Base-by-base conservation (phyloP, 1,140 invertebrate species). In the Tenebrio molitor region DNA sequence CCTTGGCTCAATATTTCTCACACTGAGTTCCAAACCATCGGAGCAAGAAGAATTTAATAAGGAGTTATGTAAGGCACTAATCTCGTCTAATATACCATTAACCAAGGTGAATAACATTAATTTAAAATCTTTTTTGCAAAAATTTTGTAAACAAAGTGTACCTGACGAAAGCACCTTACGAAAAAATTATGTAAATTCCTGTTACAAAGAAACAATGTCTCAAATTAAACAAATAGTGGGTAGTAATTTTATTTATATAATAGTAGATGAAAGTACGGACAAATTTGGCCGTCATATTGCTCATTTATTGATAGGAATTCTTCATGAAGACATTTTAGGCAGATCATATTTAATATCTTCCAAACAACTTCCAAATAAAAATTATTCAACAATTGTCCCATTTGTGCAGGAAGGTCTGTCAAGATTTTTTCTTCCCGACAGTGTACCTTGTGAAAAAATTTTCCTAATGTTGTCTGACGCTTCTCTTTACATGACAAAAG, bases 401-500 rank as follows among this genome's bases (percentile, higher is more conserved):
- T 73, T 73, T 44, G 34, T 69, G 58, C 33, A 69, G 29, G 33
- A 73, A 39, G 46, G 46, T 23, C 50, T 58, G 62, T 15, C 65
- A 44, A 34, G 68, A 21, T 39, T 73, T 73, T 58, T 53, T 72
- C n/a, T 68, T 15, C 63, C 63, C 46, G 16, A 44, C 7, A 16
- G 10, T 29, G 42, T 33, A 6, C 62, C 29, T 21, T 1, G 6
- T 14, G 72, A 79, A 64, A 69, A 73, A 76, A 50, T 78, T 53
- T 70, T 74, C 58, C 36, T 80, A 12, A 74, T 76, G 34, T n/a
- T 79, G 29, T 71, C 74, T 10, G 77, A 79, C 50, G 74, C 72
- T 67, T 75, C 75, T 4, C 74, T 74, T 7, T 81, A 80, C 69
- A 81, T 81, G 77, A 69, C 73, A 8, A 78, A 76, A 76, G 76